Conservation (phyloP, 2,797 vertebrate species). For the Mergus octosetaceus region DNA sequence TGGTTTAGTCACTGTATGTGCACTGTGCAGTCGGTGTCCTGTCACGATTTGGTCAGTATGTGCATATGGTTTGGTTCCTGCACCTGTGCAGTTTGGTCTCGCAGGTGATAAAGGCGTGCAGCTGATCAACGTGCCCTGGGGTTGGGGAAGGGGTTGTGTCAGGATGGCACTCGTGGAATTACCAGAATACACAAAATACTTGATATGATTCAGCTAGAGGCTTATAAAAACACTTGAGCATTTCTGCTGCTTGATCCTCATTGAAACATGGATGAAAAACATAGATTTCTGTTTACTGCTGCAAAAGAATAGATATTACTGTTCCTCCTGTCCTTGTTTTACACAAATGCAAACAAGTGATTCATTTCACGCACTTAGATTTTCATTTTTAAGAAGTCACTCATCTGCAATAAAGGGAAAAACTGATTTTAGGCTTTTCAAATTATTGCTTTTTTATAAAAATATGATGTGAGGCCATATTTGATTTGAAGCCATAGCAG, state of each 20-base stretch:
- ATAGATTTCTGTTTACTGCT: not conserved
- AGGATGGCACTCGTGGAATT: not conserved
- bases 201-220: not conserved
- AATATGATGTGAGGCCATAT: not conserved
- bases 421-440: not conserved
- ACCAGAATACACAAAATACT: not conserved
- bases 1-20: rapidly evolving
- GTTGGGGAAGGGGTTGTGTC: not conserved
- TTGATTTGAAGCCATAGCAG: not conserved
- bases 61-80: rapidly evolving
- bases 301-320: not conserved
- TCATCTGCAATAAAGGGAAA: not conserved
- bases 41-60: not conserved
- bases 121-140: rapidly evolving
- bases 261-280: not conserved
- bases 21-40: rapidly evolving
- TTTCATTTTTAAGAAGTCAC: not conserved
- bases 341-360: not conserved
- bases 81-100: rapidly evolving
- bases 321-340: not conserved
- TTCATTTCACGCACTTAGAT: not conserved
- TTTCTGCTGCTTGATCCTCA: not conserved
- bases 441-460: not conserved
- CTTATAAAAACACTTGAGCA: rapidly evolving
- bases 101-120: rapidly evolving